phyloP scores from a whole-genome alignment of 2,113 vertebrate genomes.

The Chionodraco myersi region DNA sequence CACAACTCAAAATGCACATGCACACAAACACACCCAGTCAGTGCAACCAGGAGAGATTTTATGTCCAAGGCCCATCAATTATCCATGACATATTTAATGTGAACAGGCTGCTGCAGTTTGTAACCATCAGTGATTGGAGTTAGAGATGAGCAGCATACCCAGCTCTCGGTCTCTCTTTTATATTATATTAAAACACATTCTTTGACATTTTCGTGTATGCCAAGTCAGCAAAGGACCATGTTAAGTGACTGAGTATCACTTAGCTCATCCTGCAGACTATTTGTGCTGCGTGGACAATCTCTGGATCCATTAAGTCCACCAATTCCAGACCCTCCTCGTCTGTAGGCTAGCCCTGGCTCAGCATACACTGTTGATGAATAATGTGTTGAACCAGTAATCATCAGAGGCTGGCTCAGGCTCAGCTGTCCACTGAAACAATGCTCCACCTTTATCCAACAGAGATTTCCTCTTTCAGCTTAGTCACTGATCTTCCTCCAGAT shows the following conservation, averaged over 20 bases:
- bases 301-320: conserved; percentile 43
- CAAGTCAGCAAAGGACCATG: conserved; percentile 51
- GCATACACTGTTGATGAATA: conserved; percentile 36
- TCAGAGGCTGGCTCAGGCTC: conserved; percentile 16
- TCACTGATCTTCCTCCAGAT: conserved; percentile 40
- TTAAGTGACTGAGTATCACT: conserved; percentile 43
- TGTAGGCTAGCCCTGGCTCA: conserved; percentile 18
- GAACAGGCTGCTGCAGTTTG: conserved; percentile 60
- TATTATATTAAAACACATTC: conserved; percentile 39
- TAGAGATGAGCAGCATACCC: conserved; percentile 42
- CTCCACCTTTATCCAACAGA: conserved; percentile 21
- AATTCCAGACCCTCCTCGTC: conserved; percentile 43
- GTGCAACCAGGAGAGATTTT: conserved; percentile 41
- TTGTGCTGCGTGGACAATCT: conserved; percentile 43
- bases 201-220: conserved; percentile 30
- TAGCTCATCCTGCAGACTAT: conserved; percentile 40
- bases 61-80: conserved; percentile 65
- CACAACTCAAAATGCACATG: not conserved
- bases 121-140: conserved; percentile 51
- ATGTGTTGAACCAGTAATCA: conserved; percentile 44
- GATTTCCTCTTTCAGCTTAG: conserved; percentile 24
- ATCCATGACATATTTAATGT: conserved; percentile 66
- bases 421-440: conserved; percentile 18
- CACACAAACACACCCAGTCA: conserved; percentile 10
- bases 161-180: conserved; percentile 5